Conservation (phyloP, 2,113 vertebrate species). For the Aix galericulata region DNA sequence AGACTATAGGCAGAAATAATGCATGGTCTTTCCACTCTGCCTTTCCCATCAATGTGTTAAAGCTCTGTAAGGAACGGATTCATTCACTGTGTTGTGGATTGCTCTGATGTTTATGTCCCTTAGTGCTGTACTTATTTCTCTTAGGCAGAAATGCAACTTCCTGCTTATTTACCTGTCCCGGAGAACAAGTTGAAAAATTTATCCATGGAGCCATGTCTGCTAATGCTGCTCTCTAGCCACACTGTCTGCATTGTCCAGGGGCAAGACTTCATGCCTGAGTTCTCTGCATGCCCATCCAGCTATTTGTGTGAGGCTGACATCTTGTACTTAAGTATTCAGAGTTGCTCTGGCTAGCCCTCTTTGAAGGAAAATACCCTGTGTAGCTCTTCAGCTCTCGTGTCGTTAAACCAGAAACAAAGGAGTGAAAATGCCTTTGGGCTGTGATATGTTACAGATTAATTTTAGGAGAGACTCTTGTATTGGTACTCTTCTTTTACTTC, state of each 20-base stretch:
- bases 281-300: fast-evolving
- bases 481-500: too few species aligned
- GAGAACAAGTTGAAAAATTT: not conserved
- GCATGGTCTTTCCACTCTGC: not conserved
- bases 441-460: not conserved
- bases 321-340: not conserved
- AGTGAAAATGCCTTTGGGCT: not conserved
- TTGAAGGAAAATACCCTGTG: not conserved
- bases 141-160: conserved; percentile 3
- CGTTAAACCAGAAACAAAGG: not conserved
- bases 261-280: not conserved
- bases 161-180: not conserved
- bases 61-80: not conserved
- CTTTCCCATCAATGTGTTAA: not conserved
- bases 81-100: not conserved
- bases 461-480: not conserved
- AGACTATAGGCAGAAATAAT: not conserved
- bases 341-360: not conserved
- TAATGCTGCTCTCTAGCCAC: not conserved
- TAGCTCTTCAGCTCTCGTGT: not conserved
- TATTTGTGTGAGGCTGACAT: not conserved
- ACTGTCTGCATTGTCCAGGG: not conserved
- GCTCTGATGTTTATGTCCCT: not conserved
- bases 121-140: conserved; percentile 26
- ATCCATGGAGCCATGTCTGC: not conserved